Evolutionary conservation across 92 coral and sea anemone genomes (phyloP).

Genomic region (Porites divaricata): DNA sequence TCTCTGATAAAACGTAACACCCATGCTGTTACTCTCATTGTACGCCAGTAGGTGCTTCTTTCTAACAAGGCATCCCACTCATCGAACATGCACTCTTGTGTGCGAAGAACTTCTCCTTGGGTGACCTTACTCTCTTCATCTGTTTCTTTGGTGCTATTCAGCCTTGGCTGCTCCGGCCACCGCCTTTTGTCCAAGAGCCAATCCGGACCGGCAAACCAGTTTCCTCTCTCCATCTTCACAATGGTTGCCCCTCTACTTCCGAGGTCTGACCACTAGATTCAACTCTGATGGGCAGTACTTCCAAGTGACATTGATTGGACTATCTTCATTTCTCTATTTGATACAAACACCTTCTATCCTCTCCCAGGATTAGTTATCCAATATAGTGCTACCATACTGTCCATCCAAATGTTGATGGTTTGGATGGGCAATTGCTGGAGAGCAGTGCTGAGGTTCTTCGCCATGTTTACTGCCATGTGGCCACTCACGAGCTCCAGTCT

Average conservation of each 20-base stretch:
- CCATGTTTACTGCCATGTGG: slow-evolving; percentile 67
- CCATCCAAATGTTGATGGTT: too few relatives aligned
- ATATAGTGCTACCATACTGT: too few relatives aligned
- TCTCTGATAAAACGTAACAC: slow-evolving; percentile 54
- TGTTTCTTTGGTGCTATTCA: slow-evolving; percentile 27
- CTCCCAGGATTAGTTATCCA: slow-evolving; percentile 63
- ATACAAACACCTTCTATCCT: slow-evolving; percentile 60
- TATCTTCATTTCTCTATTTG: slow-evolving; percentile 65
- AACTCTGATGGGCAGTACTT: slow-evolving; percentile 65
- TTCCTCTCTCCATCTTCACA: slow-evolving; percentile 57
- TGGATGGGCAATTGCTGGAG: slow-evolving; percentile 34
- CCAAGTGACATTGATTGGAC: slow-evolving; percentile 61
- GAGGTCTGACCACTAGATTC: slow-evolving; percentile 73
- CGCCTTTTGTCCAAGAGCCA: slow-evolving; percentile 54
- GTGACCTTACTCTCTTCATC: slow-evolving; percentile 28
- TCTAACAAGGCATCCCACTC: slow-evolving; percentile 50
- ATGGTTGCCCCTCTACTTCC: slow-evolving; percentile 66
- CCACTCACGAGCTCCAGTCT: slow-evolving; percentile 59
- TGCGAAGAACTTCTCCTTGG: slow-evolving; percentile 1
- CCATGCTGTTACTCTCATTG: slow-evolving; percentile 61
- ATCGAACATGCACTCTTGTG: slow-evolving; percentile 36
- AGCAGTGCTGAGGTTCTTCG: slow-evolving; percentile 48
- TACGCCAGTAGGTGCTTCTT: slow-evolving; percentile 45
- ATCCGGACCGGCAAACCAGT: slow-evolving; percentile 68
- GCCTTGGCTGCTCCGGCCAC: slow-evolving; percentile 73